These are phyloP conservation scores for Portunus trituberculatus DNA, from an alignment of 1,140 invertebrate genomes.

Conservation along the genomic window DNA sequence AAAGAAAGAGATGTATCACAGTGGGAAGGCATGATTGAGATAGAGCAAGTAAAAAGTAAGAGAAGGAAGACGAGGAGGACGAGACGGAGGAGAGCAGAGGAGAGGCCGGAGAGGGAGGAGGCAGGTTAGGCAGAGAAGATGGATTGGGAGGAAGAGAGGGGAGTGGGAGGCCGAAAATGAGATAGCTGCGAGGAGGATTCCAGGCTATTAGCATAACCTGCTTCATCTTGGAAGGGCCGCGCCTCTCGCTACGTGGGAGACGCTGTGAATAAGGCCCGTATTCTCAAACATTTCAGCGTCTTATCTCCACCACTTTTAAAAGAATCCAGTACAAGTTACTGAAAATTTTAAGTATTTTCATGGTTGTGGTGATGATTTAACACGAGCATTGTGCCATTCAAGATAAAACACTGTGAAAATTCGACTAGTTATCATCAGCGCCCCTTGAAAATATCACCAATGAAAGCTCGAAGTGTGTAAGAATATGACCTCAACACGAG, in stretches of 20 bases:
- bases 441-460: too few relatives aligned
- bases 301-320: too few relatives aligned
- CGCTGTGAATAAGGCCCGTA: neutral
- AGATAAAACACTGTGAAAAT: too few relatives aligned
- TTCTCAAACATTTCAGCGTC: too few relatives aligned
- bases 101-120: neutral
- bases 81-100: neutral
- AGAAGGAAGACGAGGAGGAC: neutral
- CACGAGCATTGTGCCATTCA: too few relatives aligned
- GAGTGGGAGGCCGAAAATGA: constrained; percentile 22
- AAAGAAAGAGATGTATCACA: neutral
- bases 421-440: too few relatives aligned
- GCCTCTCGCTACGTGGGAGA: constrained; percentile 2
- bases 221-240: constrained; percentile 6
- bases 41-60: neutral
- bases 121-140: neutral
- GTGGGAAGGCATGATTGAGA: neutral
- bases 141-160: constrained; percentile 12
- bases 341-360: too few relatives aligned
- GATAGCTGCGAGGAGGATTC: constrained; percentile 18
- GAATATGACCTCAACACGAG: too few relatives aligned
- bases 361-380: too few relatives aligned
- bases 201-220: constrained; percentile 2
- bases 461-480: too few relatives aligned
- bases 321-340: too few relatives aligned